Percentiles rank a stretch among this genome's conserved stretches.
Conservation (phyloP, 2,797 vertebrate species). For the Halcyon leucocephala region DNA sequence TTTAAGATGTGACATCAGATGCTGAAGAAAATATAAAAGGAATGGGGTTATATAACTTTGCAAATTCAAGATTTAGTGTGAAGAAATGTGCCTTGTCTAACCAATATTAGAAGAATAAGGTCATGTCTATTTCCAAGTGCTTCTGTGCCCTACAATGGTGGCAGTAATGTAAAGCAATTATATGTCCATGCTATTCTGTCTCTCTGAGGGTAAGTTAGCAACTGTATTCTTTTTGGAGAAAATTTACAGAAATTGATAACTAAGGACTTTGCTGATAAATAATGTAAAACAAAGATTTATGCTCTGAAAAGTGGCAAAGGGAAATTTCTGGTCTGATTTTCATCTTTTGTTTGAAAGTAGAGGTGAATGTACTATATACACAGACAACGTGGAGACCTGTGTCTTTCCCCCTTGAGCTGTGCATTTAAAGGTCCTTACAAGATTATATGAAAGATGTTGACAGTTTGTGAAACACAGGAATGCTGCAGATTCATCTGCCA, state of each 20-base stretch:
- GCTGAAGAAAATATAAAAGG: neutral
- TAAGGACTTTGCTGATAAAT: neutral
- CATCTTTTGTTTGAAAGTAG: neutral
- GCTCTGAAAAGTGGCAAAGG: neutral
- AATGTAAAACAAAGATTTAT: neutral
- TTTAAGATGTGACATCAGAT: neutral
- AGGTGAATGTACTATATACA: neutral
- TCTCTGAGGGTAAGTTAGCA: neutral
- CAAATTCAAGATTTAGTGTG: neutral
- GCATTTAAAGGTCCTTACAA: conserved; percentile 19
- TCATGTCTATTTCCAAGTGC: neutral
- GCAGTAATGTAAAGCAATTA: neutral
- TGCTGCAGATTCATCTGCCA: conserved; percentile 37
- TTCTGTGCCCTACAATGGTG: neutral
- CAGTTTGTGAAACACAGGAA: conserved; percentile 51
- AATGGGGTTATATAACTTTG: neutral
- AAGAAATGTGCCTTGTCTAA: neutral
- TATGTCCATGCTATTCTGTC: neutral
- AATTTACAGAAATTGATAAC: neutral
- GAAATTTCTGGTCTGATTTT: conserved; percentile 22
- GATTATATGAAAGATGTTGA: conserved; percentile 44
- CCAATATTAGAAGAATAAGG: neutral
- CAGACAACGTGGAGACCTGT: neutral
- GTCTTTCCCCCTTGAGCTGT: neutral
- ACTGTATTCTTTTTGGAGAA: neutral